Conservation (phyloP, 2,888 invertebrate species). For the Mesochorus sp. region DNA sequence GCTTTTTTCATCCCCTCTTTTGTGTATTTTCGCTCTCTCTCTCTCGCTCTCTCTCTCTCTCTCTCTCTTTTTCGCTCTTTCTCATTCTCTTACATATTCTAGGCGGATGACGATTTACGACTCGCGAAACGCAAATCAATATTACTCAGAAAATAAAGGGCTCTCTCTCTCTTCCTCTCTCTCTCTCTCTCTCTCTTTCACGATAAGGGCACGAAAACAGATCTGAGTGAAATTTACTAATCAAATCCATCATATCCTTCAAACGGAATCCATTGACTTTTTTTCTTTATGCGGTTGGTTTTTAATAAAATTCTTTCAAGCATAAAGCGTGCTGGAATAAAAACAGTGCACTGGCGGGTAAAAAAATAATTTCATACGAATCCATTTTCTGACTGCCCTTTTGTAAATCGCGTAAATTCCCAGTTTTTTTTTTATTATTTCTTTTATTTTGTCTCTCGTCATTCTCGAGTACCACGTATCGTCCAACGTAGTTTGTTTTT, state of each 20-base stretch:
- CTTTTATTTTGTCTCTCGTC: not conserved
- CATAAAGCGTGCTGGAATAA: too few species aligned
- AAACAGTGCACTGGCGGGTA: too few species aligned
- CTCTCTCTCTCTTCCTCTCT: constrained; percentile 9
- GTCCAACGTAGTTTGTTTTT: not conserved
- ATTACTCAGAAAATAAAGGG: constrained; percentile 50
- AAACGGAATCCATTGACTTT: too few species aligned
- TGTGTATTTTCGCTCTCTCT: too few species aligned
- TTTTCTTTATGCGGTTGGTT: too few species aligned
- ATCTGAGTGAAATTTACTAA: too few species aligned
- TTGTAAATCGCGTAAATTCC: not conserved
- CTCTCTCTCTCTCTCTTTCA: too few species aligned
- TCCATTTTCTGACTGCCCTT: too few species aligned
- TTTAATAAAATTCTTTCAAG: too few species aligned
- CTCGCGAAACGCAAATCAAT: constrained; percentile 27
- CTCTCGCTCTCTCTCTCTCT: not conserved
- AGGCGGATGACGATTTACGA: constrained; percentile 19
- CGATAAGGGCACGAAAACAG: not conserved
- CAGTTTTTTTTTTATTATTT: not conserved
- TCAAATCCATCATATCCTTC: too few species aligned
- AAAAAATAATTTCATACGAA: too few species aligned
- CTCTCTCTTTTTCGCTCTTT: not conserved
- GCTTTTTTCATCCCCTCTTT: not conserved
- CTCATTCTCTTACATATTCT: not conserved
- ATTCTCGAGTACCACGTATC: not conserved